A percentile compares a stretch with the other conserved stretches of the same genome.
Evolutionary conservation across 2,888 invertebrate genomes (phyloP).

Genomic region (Zygogramma bicolorata): DNA sequence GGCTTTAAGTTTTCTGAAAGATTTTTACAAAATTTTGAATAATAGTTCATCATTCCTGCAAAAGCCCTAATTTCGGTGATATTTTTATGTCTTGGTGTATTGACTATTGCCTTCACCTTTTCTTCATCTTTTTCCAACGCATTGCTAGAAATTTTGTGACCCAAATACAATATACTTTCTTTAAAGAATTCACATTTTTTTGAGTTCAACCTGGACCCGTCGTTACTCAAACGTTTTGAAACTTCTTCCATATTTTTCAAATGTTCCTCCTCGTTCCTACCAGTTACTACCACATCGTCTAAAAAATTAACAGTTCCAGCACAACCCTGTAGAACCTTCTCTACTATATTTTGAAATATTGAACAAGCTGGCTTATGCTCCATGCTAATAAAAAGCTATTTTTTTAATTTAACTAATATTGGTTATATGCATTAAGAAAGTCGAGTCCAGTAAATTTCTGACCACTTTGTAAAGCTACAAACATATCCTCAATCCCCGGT

Average conservation of each 20-base stretch:
- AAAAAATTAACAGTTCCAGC: too few relatives aligned
- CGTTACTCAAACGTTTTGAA: slow-evolving; percentile 6
- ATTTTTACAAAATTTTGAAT: slow-evolving; percentile 42
- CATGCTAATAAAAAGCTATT: slow-evolving; percentile 33
- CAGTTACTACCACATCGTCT: slow-evolving; percentile 44
- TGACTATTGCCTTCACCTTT: slow-evolving; percentile 17
- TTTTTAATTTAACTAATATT: neutral
- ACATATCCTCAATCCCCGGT: slow-evolving; percentile 29
- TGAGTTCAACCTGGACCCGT: slow-evolving; percentile 31
- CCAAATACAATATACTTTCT: too few relatives aligned
- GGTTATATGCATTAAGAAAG: slow-evolving; percentile 15
- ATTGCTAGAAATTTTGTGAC: slow-evolving; percentile 27
- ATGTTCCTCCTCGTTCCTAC: slow-evolving; percentile 29
- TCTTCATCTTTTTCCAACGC: slow-evolving; percentile 18
- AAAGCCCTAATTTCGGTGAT: slow-evolving; percentile 49
- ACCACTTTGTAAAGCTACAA: slow-evolving; percentile 29
- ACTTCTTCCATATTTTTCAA: slow-evolving; percentile 29
- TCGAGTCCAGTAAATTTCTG: slow-evolving; percentile 10
- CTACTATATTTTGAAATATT: too few relatives aligned
- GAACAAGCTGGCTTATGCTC: slow-evolving; percentile 59
- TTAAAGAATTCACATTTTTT: slow-evolving; percentile 34
- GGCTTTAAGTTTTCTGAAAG: slow-evolving; percentile 52
- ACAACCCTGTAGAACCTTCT: too few relatives aligned
- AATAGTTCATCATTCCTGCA: slow-evolving; percentile 60
- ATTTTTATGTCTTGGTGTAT: slow-evolving; percentile 11